These are phyloP conservation scores for Cheilosia scutellata DNA, from an alignment of 2,888 invertebrate species.

Conservation along the genomic window DNA sequence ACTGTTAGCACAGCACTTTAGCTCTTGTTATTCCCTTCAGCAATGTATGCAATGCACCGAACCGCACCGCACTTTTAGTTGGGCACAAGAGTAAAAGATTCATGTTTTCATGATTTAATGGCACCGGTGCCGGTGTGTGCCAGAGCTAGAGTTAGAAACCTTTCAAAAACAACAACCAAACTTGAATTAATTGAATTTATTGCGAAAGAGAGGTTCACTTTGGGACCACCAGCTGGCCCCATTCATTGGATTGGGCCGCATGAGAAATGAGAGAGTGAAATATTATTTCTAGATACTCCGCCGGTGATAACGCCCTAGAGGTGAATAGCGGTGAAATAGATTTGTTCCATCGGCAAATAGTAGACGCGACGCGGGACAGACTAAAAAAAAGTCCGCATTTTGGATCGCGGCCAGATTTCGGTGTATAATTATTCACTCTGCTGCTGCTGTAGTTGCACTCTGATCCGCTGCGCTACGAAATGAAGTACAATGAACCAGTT, in stretches of 20 bases:
- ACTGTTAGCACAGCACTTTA: background rate
- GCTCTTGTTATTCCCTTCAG: background rate
- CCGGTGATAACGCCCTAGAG: slow-evolving; percentile 67
- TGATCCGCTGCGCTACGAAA: slow-evolving; percentile 26
- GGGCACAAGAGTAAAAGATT: slow-evolving; percentile 32
- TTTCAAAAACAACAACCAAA: slow-evolving; percentile 60
- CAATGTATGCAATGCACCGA: too few relatives aligned
- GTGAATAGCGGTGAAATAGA: slow-evolving; percentile 71
- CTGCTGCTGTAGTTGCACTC: slow-evolving; percentile 32
- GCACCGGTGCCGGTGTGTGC: slow-evolving; percentile 1
- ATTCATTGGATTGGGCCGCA: slow-evolving; percentile 9
- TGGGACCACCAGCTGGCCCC: slow-evolving; percentile 23
- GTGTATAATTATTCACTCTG: slow-evolving; percentile 61
- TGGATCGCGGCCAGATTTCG: slow-evolving; percentile 49
- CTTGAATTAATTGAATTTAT: slow-evolving; percentile 72
- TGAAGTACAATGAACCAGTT: slow-evolving; percentile 73
- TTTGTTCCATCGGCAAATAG: slow-evolving; percentile 52
- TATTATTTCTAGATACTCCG: slow-evolving; percentile 57
- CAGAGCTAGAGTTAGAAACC: slow-evolving; percentile 16
- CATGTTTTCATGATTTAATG: slow-evolving; percentile 54
- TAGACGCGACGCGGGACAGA: background rate
- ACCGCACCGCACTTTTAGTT: slow-evolving; percentile 31
- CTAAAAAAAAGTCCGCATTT: slow-evolving; percentile 32
- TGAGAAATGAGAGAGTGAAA: slow-evolving; percentile 72
- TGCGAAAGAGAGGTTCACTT: slow-evolving; percentile 38